Percentiles rank a stretch among this genome's conserved stretches.
phyloP scores from a whole-genome alignment of 2,797 vertebrate genomes.

The Macropus fuliginosus region DNA sequence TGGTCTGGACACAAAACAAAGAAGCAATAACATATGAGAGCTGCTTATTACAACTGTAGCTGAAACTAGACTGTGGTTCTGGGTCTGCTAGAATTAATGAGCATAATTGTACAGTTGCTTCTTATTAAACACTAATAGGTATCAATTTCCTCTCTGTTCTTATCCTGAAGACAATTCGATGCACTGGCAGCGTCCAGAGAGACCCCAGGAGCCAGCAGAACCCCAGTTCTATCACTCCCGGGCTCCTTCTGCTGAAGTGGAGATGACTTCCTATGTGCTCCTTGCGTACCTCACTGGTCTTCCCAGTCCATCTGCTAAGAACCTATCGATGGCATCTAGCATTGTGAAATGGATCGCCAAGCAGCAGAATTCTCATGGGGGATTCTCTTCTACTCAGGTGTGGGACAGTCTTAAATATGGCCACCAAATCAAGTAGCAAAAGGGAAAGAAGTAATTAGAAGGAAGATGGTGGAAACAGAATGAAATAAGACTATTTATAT shows the following conservation, averaged over 20 bases:
- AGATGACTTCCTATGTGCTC: conserved; percentile 81
- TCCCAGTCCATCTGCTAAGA: conserved; percentile 43
- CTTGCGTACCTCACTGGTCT: conserved; percentile 71
- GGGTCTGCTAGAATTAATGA: neutral
- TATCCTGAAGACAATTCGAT: conserved; percentile 72
- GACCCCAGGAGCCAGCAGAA: conserved; percentile 7
- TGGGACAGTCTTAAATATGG: neutral
- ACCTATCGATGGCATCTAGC: neutral
- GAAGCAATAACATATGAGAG: neutral
- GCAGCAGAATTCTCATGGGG: conserved; percentile 83
- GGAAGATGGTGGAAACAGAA: neutral
- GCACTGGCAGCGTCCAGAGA: conserved; percentile 83
- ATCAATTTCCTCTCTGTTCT: conserved; percentile 6
- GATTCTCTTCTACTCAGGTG: conserved; percentile 86
- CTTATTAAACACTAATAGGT: conserved; percentile 7
- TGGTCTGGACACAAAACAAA: neutral
- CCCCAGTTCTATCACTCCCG: neutral
- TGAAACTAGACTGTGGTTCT: neutral
- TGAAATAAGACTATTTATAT: neutral
- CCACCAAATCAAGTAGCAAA: neutral
- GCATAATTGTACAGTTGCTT: neutral
- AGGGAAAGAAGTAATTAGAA: neutral
- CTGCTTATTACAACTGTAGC: neutral
- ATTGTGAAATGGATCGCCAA: conserved; percentile 81
- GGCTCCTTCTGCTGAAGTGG: conserved; percentile 84